Percentiles rank a stretch among this genome's conserved stretches.
phyloP scores from a whole-genome alignment of 2,797 vertebrate species.

The Molossus molossus region DNA sequence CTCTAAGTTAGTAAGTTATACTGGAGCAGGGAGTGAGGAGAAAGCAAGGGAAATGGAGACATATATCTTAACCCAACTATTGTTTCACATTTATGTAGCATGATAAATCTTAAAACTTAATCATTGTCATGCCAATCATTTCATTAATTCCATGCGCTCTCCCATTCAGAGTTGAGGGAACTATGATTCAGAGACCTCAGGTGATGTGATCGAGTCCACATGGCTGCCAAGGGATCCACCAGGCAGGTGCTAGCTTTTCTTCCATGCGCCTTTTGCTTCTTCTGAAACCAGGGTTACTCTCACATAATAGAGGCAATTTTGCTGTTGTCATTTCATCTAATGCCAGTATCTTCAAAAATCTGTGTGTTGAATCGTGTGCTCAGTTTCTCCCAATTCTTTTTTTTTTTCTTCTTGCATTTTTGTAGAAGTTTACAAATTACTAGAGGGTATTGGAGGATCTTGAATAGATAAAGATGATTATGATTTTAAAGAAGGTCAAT shows the following conservation, averaged over 20 bases:
- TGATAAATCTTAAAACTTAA: not conserved
- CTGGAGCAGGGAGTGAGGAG: not conserved
- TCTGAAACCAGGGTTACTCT: not conserved
- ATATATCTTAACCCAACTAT: not conserved
- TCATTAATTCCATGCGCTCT: not conserved
- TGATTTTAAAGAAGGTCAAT: conserved; percentile 41
- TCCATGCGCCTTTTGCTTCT: not conserved
- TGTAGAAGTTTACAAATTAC: conserved; percentile 29
- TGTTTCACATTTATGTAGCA: conserved; percentile 12
- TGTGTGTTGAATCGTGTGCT: not conserved
- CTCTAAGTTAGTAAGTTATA: not conserved
- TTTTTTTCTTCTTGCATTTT: conserved; percentile 1
- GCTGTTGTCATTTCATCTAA: not conserved
- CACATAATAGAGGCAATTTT: not conserved
- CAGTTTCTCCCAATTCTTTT: not conserved
- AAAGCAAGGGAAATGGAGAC: not conserved
- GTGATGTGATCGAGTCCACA: not conserved
- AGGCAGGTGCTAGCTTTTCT: conserved; percentile 11
- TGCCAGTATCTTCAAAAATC: not conserved
- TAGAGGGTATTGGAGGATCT: not conserved
- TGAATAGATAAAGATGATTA: conserved; percentile 19
- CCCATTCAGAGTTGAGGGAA: not conserved
- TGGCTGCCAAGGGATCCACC: not conserved
- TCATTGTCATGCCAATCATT: not conserved
- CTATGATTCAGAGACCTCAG: not conserved